Conservation (phyloP, 1,140 invertebrate species). For the Aphelinus certus region DNA sequence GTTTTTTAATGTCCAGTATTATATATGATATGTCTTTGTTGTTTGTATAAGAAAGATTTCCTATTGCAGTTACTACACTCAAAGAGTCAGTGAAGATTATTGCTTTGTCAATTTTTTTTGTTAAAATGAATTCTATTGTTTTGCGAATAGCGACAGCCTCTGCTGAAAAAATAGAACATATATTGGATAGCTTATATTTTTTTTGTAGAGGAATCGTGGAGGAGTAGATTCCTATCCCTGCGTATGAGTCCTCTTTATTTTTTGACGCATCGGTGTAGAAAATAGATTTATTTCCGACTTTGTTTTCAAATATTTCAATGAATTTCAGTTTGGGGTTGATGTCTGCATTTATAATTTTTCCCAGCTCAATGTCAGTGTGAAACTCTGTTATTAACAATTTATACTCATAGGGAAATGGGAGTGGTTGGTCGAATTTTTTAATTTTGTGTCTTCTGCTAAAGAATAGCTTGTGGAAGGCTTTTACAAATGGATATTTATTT, state of each 20-base stretch:
- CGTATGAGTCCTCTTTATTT: not conserved
- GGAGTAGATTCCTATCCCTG: no score
- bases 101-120: no score
- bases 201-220: no score
- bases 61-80: no score
- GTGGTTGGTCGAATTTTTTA: not conserved
- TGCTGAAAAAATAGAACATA: not conserved
- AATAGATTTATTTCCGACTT: not conserved
- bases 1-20: not conserved
- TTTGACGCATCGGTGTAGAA: slow-evolving; percentile 1
- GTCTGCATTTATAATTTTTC: not conserved
- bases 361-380: not conserved
- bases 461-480: not conserved
- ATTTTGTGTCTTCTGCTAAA: not conserved
- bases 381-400: not conserved
- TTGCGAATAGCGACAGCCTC: not conserved
- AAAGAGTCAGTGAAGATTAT: no score
- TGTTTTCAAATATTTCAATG: not conserved
- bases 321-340: not conserved
- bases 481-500: not conserved
- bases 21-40: no score
- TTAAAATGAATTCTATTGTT: no score
- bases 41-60: no score
- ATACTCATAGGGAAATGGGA: slow-evolving; percentile 4
- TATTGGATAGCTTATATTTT: no score